Evolutionary conservation across 2,888 invertebrate genomes (phyloP), one percentile per base, ranked within the genome.

Genomic region (Megamerina dolium): DNA sequence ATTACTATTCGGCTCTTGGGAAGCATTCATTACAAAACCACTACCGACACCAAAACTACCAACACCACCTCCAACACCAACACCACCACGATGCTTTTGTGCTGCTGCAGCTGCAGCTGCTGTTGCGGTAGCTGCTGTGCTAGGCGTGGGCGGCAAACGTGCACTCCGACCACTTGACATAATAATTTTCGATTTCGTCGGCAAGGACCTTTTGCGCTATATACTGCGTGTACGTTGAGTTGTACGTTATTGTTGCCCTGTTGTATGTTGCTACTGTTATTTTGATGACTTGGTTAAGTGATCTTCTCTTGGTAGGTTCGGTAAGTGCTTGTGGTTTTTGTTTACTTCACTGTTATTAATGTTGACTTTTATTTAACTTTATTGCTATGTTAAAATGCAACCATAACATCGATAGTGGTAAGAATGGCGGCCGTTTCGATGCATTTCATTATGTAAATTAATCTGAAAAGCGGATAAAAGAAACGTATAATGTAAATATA

Each of bases 111-210:
- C 26, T n/a, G 13, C n/a, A n/a, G 16, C 32, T n/a, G 14, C 19
- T 18, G 29, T 20, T 23, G 20, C 60, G 46, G 57, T 61, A 47
- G 56, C 57, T 56, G 53, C 37, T 45, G 45, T 48, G 56, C 57
- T 63, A 46, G 69, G 69, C 48, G 68, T 70, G 44, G 66, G 65
- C 46, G 69, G 69, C 48, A 70, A 55, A 49, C 68, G 61, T 45
- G 68, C 69, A 52, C 68, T 69, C 45, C 69, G 68, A 54, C 69
- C 69, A 61, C 69, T 69, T 55, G 68, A 67, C 69, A 69, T 69
- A 53, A 50, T 56, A 51, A 46, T n/a, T n/a, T n/a, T n/a, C n/a
- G n/a, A n/a, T n/a, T 43, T 43, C 16, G 32, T 12, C 17, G 37
- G 34, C 33, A 36, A 18, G 23, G n/a, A 37, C 27, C 29, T n/a